phyloP scores from a whole-genome alignment of 2,113 vertebrate species.

The Oreochromis niloticus region DNA sequence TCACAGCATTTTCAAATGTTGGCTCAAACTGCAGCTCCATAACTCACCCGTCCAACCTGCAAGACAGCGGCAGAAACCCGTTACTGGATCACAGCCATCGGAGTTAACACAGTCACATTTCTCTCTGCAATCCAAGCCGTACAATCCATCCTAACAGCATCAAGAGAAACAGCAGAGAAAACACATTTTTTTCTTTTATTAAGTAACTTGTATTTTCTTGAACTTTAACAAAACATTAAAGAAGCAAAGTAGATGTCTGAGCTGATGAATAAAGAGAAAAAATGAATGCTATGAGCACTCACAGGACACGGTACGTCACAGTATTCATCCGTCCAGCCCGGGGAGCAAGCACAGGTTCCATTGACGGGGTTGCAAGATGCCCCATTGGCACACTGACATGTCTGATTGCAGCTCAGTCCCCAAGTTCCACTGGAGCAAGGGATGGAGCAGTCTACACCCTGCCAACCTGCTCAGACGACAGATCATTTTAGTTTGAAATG shows the following conservation, averaged over 20 bases:
- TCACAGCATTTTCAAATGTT: not conserved
- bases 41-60: constrained; percentile 88
- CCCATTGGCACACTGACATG: constrained; percentile 77
- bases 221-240: not conserved
- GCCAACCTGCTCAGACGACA: constrained; percentile 77
- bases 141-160: constrained; percentile 77
- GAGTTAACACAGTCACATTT: constrained; percentile 83
- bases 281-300: constrained; percentile 41
- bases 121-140: constrained; percentile 81
- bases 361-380: constrained; percentile 80
- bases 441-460: constrained; percentile 82
- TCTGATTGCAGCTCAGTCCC: constrained; percentile 85
- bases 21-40: not conserved
- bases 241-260: not conserved
- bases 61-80: constrained; percentile 82
- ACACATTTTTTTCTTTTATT: not conserved
- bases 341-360: constrained; percentile 80
- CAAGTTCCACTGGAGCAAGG: constrained; percentile 82
- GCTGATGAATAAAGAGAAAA: not conserved
- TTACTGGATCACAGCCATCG: constrained; percentile 81
- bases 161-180: not conserved
- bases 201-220: not conserved
- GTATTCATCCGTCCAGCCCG: constrained; percentile 81
- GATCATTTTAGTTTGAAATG: not conserved
- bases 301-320: constrained; percentile 83